Evolutionary conservation across 2,888 invertebrate genomes (phyloP), one percentile per base, ranked within the genome.

Genomic region (Platerodrilus igneus): DNA sequence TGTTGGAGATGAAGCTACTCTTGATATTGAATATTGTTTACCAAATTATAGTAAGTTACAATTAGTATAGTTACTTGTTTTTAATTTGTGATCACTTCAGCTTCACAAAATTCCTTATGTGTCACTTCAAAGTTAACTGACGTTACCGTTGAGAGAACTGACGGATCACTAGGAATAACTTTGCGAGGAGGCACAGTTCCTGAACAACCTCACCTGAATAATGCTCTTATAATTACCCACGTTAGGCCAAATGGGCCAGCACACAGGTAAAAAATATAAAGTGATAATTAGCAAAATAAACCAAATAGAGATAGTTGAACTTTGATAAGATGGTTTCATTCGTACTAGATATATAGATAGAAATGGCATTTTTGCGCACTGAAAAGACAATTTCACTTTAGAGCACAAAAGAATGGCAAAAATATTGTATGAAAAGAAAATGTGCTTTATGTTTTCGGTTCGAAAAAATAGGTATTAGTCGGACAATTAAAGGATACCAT

Each of bases 221-320:
- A 85, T 50, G 90, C 94, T 0, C 68, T 95, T 49, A 83, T 90
- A 3, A 86, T 96, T 20, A 94, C 93, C 0, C 86, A 90, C 57
- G 86, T 95, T 3, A 75, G 92, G 50, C 81, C 88, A 6, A 86
- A 88, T 35, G 91, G 94, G 0, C 87, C 94, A 0, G 92, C 93
- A 2, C 88, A 92, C 52, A 75, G 76, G 74, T 82, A 70, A 53
- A 53, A 42, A n/a, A 21, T 13, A 27, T 2, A 21, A 5, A 10
- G 6, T n/a, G 16, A n/a, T n/a, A n/a, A n/a, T n/a, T n/a, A n/a
- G n/a, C n/a, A n/a, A n/a, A n/a, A n/a, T n/a, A n/a, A n/a, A n/a
- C n/a, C n/a, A n/a, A n/a, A n/a, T n/a, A n/a, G n/a, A n/a, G n/a
- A n/a, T n/a, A n/a, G n/a, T n/a, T n/a, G n/a, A n/a, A n/a, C n/a